Base-by-base conservation (phyloP, 1,140 invertebrate genomes). In the Ostrea edulis region DNA sequence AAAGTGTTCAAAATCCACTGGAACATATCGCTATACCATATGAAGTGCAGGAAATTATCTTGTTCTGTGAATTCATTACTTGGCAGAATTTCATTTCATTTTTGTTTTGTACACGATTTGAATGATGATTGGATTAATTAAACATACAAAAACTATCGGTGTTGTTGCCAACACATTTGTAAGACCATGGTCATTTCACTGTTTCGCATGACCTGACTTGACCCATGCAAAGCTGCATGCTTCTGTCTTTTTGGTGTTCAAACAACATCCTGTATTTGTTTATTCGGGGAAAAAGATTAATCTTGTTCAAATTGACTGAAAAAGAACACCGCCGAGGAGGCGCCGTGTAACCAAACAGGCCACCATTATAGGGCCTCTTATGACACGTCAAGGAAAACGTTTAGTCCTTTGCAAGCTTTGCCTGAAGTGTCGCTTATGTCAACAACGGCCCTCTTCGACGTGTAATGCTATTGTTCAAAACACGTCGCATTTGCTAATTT, bases 231-330 rank as follows among this genome's bases (percentile, higher is more conserved):
- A 29, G 68, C 68, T 77, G 68, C 25, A 17, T 77, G 25, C 25
- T 25, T 77, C 68, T 35, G 68, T 77, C 68, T 35, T 77, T 77
- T 77, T 77, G 35, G 68, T 77, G 68, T 77, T 35, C 68, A 77
- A 77, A 77, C 29, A 77, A 77, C 68, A 77, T 77, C 68, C 68
- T 77, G 68, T 77, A 77, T 77, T 77, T 77, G 68, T 77, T 77
- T 77, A 77, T 77, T 77, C 68, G 68, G 68, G 68, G 35, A 77
- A 62, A 77, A 77, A 77, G 68, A 77, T 77, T 77, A 77, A 77
- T 77, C 68, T 77, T 77, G 68, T 77, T 77, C 68, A 77, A 77
- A 77, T 77, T 77, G 68, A 77, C 68, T 77, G 68, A 77, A 77
- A 77, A 77, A 35, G 68, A 77, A 77, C 68, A 77, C 68, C 68